A percentile compares a stretch with the other conserved stretches of the same genome.
Evolutionary conservation across 2,113 vertebrate genomes (phyloP).

Genomic region (Saimiri boliviensis): DNA sequence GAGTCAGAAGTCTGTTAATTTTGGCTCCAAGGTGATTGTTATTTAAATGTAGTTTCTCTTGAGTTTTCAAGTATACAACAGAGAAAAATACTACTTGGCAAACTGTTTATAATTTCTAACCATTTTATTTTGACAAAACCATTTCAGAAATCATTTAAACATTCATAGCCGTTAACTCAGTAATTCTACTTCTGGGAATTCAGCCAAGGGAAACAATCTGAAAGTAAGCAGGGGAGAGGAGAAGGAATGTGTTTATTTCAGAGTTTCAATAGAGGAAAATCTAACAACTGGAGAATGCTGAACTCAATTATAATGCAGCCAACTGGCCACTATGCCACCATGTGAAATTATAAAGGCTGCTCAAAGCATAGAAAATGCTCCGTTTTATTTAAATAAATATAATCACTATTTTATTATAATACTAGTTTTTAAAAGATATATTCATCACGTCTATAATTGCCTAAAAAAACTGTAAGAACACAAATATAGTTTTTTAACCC

Average conservation of each 20-base stretch:
- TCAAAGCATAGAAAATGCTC: neutral
- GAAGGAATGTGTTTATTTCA: neutral
- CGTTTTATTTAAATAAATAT: neutral
- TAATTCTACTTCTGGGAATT: neutral
- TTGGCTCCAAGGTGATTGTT: neutral
- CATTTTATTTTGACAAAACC: neutral
- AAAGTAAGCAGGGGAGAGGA: fast-evolving
- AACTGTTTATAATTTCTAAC: neutral
- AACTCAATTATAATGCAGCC: neutral
- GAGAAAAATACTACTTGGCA: neutral
- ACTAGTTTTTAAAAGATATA: neutral
- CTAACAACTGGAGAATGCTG: neutral
- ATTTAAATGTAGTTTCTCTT: neutral
- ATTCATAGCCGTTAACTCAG: neutral
- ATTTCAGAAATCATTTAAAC: slow-evolving; percentile 19
- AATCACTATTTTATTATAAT: neutral
- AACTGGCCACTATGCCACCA: neutral
- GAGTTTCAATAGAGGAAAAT: slow-evolving; percentile 8
- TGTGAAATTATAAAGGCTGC: neutral
- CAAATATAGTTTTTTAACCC: neutral
- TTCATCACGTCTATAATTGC: neutral
- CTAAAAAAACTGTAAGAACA: neutral
- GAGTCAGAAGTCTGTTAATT: neutral
- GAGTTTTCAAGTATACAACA: neutral
- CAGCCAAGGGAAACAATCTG: neutral